Evolutionary conservation across 2,113 vertebrate species (phyloP), one percentile per base, ranked within the genome.

Genomic region (Amblyopsis rosae): DNA sequence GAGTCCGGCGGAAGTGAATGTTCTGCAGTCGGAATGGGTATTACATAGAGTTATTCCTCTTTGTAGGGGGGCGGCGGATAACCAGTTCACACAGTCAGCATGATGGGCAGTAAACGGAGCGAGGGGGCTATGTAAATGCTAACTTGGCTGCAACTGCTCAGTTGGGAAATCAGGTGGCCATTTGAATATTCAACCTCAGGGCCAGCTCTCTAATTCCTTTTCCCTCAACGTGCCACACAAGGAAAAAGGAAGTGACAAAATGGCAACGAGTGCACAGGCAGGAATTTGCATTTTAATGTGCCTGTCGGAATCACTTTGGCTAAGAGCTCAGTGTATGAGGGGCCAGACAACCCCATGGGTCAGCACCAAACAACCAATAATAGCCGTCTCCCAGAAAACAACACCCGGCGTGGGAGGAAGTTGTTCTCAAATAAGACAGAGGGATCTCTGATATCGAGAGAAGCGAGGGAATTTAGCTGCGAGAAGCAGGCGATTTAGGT

Each of bases 201-300:
- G 87, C 90, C 90, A 91, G 92, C 83, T 84, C 90, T 93, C 90
- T 95, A 94, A 95, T 95, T 95, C 94, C 92, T 93, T 89, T 92
- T 92, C 92, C 93, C 83, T 81, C 93, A 92, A 94, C 79, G 77
- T 84, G 80, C 85, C 83, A 87, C 92, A 88, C 93, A 95, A 94
- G 82, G 85, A 93, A 92, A 95, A 95, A 93, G 93, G 93, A 91
- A 95, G 90, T 93, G 93, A 95, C 90, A 90, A 91, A 91, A 89
- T 85, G 81, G 86, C 89, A 88, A 84, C 75, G 88, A 94, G 91
- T 86, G 82, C 70, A 92, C 87, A 70, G 92, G 90, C 91, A 89
- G 87, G 88, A 95, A 95, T 96, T 95, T 94, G 93, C 94, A 96
- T 93, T 96, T 96, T 95, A 95, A 95, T 93, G 91, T 90, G 93